Conservation (phyloP, 2,888 invertebrate species). For the Hirtodrosophila confusa region DNA sequence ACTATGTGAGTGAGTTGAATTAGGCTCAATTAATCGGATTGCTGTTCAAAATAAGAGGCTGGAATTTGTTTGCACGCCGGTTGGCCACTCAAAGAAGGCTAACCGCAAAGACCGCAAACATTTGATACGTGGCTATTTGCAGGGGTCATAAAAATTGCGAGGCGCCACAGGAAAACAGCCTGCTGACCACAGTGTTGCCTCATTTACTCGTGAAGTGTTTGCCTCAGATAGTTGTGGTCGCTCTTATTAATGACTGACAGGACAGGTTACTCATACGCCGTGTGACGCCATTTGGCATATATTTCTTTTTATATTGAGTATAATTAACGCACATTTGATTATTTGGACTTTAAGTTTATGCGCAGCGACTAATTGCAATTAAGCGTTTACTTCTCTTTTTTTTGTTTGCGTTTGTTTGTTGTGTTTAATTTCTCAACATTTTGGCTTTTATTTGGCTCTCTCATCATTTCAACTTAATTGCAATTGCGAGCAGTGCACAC, state of each 20-base stretch:
- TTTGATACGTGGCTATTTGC: slow-evolving; percentile 68
- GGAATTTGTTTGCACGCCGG: slow-evolving; percentile 13
- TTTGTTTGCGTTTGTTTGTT: slow-evolving; percentile 36
- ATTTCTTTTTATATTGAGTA: slow-evolving; percentile 13
- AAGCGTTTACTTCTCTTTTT: slow-evolving; percentile 28
- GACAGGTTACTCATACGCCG: slow-evolving; percentile 29
- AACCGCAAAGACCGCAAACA: slow-evolving; percentile 68
- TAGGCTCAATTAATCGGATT: slow-evolving; percentile 25
- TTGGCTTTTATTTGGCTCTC: slow-evolving; percentile 37
- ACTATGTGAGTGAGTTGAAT: slow-evolving; percentile 29
- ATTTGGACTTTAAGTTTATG: slow-evolving; percentile 48
- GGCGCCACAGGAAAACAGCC: slow-evolving; percentile 4
- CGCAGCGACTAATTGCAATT: slow-evolving; percentile 69
- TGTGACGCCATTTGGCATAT: slow-evolving; percentile 15
- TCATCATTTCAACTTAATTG: slow-evolving; percentile 22
- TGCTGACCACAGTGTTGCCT: slow-evolving; percentile 39
- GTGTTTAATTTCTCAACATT: slow-evolving; percentile 17
- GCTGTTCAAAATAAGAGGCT: slow-evolving; percentile 11
- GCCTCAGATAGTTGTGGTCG: slow-evolving; percentile 67
- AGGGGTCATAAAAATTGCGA: not conserved
- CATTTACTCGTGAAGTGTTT: slow-evolving; percentile 24
- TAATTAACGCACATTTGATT: slow-evolving; percentile 48
- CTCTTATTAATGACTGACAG: slow-evolving; percentile 51
- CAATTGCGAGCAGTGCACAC: slow-evolving; percentile 13
- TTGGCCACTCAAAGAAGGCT: slow-evolving; percentile 45